Evolutionary conservation across 2,113 vertebrate genomes (phyloP).

Genomic region (Poicephalus gulielmi): DNA sequence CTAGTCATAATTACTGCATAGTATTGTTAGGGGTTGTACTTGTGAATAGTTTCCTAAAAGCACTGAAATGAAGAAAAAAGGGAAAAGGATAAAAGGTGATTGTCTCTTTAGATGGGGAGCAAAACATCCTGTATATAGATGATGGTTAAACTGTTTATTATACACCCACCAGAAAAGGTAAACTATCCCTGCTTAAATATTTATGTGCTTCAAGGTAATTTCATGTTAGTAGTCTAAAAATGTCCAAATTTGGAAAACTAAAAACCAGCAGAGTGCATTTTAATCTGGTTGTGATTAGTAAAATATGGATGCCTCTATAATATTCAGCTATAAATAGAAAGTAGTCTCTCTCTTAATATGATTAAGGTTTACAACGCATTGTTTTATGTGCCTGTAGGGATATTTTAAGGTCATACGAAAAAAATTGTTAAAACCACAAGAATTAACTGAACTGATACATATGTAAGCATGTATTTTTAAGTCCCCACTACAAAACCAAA

Average conservation of each 20-base stretch:
- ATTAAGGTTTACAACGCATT: background rate
- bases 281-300: background rate
- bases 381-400: background rate
- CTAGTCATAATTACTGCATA: slow-evolving; percentile 90
- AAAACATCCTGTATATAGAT: slow-evolving; percentile 62
- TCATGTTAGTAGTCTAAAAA: slow-evolving; percentile 52
- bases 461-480: background rate
- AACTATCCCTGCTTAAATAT: slow-evolving; percentile 69
- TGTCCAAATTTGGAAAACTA: slow-evolving; percentile 31
- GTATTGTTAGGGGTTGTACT: slow-evolving; percentile 79
- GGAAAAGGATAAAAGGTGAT: slow-evolving; percentile 76
- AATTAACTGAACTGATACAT: background rate
- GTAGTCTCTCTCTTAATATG: background rate
- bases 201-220: slow-evolving; percentile 61
- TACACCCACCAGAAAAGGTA: slow-evolving; percentile 69
- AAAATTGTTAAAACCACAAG: background rate
- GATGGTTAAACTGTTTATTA: slow-evolving; percentile 75
- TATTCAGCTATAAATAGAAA: slow-evolving; percentile 1
- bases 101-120: slow-evolving; percentile 70
- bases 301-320: background rate
- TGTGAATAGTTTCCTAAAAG: slow-evolving; percentile 80
- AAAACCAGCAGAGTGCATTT: slow-evolving; percentile 24
- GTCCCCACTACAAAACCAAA: background rate
- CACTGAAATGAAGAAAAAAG: slow-evolving; percentile 75
- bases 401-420: background rate